phyloP scores from a whole-genome alignment of 2,113 vertebrate species.

The Rhizomys pruinosus region DNA sequence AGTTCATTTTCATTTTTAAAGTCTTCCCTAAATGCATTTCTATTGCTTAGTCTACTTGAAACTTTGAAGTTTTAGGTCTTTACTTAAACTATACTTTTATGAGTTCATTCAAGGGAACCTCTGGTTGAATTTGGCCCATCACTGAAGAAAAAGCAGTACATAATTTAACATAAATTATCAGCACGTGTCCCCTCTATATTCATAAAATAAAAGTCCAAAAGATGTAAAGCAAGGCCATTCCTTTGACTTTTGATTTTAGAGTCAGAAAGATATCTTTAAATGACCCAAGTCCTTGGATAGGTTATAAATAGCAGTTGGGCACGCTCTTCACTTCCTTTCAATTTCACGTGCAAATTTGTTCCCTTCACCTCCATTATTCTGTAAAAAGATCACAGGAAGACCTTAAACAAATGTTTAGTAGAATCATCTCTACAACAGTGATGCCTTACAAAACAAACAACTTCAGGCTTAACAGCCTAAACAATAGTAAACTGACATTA shows the following conservation, averaged over 20 bases:
- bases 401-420: background rate
- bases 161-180: background rate
- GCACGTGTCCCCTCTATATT: background rate
- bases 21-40: constrained; percentile 3
- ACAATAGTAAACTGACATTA: background rate
- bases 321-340: background rate
- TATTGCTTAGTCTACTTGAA: background rate
- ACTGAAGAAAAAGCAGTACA: background rate
- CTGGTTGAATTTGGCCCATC: background rate
- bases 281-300: background rate
- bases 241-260: background rate
- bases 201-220: background rate
- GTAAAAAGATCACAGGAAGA: background rate
- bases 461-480: background rate
- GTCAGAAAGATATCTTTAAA: background rate
- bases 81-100: background rate
- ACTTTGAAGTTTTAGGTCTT: background rate
- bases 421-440: background rate
- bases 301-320: background rate
- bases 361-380: background rate
- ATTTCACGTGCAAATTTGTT: background rate
- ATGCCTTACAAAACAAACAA: background rate
- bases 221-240: background rate
- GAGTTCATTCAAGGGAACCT: background rate
- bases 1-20: constrained; percentile 27